A percentile compares a stretch with the other conserved stretches of the same genome.
These are phyloP conservation scores for Dynastes maya DNA, from an alignment of 2,888 invertebrate genomes.

Conservation along the genomic window DNA sequence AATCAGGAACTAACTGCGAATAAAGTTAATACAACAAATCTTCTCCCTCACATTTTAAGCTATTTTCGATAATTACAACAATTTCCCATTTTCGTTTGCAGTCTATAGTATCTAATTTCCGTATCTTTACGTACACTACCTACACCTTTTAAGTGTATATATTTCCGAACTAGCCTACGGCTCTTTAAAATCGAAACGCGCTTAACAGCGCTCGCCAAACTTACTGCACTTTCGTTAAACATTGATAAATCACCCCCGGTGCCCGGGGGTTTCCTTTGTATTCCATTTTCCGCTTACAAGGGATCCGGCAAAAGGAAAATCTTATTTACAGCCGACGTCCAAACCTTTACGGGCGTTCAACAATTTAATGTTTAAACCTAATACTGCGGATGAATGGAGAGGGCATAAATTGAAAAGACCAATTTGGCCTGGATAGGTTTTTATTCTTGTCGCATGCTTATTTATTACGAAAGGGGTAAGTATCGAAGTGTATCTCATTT, in stretches of 20 bases:
- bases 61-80: too few relatives aligned
- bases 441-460: not conserved
- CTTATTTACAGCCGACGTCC: conserved; percentile 30
- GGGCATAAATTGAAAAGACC: not conserved
- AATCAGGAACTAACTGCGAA: too few relatives aligned
- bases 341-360: conserved; percentile 28
- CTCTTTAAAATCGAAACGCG: not conserved
- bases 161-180: not conserved
- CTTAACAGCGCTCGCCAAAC: not conserved
- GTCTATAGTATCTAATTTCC: too few relatives aligned
- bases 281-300: conserved; percentile 29
- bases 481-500: too few relatives aligned
- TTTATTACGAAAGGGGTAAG: too few relatives aligned
- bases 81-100: too few relatives aligned
- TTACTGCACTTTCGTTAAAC: conserved; percentile 35
- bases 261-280: conserved; percentile 22
- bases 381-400: conserved; percentile 6
- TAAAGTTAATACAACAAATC: too few relatives aligned
- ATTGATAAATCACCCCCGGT: conserved; percentile 34
- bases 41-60: too few relatives aligned
- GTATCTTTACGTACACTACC: not conserved
- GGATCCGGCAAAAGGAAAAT: conserved; percentile 35
- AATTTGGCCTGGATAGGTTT: not conserved
- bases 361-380: conserved; percentile 24
- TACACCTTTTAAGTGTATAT: not conserved